Conservation (phyloP, 2,888 invertebrate species). For the Drosophila crucigera region DNA sequence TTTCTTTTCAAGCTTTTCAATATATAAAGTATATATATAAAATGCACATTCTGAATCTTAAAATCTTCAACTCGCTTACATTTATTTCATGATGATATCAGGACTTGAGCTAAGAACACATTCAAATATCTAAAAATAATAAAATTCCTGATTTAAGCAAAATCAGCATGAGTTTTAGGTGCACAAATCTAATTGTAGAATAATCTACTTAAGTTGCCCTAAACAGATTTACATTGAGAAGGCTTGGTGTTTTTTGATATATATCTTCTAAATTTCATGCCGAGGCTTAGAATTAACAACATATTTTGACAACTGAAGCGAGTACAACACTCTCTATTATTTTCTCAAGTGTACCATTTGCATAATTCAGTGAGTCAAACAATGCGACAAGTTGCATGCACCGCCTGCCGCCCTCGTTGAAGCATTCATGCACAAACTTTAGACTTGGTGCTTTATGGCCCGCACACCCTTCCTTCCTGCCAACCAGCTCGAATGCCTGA, state of each 20-base stretch:
- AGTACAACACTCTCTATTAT: background rate
- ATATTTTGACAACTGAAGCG: background rate
- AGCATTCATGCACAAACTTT: conserved; percentile 63
- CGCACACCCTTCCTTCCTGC: conserved; percentile 1
- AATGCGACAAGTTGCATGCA: conserved; percentile 79
- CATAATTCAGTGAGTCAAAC: conserved; percentile 77
- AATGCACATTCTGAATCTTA: background rate
- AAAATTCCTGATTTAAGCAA: background rate
- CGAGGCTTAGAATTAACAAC: background rate
- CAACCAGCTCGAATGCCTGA: background rate
- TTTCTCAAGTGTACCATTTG: conserved; percentile 53
- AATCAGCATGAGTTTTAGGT: background rate
- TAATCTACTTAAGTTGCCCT: background rate
- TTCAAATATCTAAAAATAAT: background rate
- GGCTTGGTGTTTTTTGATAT: background rate
- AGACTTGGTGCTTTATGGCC: conserved; percentile 51
- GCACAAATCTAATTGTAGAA: background rate
- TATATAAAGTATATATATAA: background rate
- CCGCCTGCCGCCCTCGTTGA: conserved; percentile 61
- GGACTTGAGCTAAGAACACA: background rate
- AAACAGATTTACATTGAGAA: background rate
- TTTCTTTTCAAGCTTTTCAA: background rate
- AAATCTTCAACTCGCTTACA: background rate
- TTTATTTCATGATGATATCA: background rate
- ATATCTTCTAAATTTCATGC: background rate